Percentiles rank a stretch among this genome's conserved stretches.
Evolutionary conservation across 2,113 vertebrate species (phyloP).

Genomic region (Morone saxatilis): DNA sequence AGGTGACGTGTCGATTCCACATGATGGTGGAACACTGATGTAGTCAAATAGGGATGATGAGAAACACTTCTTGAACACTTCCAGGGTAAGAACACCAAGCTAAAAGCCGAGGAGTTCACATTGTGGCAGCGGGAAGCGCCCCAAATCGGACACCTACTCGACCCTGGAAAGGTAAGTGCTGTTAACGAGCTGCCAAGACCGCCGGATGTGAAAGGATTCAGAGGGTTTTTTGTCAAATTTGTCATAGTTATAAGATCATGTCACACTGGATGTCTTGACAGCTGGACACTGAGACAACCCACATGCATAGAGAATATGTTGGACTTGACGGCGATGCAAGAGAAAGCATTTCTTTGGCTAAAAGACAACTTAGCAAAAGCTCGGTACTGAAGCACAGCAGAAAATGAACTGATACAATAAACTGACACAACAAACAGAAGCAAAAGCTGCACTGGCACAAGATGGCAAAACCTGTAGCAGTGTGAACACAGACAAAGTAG

Average conservation of each 20-base stretch:
- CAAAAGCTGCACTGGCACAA: background rate
- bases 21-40: constrained; percentile 11
- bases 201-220: background rate
- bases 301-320: background rate
- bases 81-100: background rate
- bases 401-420: background rate
- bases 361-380: background rate
- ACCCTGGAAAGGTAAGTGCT: constrained; percentile 6
- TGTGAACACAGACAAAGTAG: background rate
- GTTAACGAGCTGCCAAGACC: constrained; percentile 7
- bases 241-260: constrained; percentile 5
- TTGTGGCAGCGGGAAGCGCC: background rate
- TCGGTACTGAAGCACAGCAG: background rate
- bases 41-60: background rate
- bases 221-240: background rate
- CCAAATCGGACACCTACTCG: background rate
- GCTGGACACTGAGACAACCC: background rate
- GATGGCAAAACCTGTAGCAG: background rate
- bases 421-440: background rate
- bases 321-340: background rate
- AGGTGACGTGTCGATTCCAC: constrained; percentile 8
- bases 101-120: background rate
- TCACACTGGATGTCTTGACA: constrained; percentile 2
- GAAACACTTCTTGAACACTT: background rate
- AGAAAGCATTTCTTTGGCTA: background rate